Base-by-base conservation (phyloP, 1,140 invertebrate genomes). In the Anoplophora glabripennis region DNA sequence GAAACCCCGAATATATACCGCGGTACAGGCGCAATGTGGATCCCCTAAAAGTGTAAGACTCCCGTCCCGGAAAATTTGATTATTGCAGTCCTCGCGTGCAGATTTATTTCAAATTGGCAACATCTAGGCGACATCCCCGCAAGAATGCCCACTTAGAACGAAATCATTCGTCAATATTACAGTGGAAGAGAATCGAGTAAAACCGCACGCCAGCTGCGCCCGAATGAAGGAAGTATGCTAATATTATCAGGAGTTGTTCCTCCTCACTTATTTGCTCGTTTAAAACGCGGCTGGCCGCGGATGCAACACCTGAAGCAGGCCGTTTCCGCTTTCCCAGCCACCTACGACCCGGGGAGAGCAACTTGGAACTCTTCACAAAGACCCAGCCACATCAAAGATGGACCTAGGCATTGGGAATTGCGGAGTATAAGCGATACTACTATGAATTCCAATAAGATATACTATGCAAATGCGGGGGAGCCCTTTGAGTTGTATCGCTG, bases 201-300 rank as follows among this genome's bases (percentile, higher is more conserved):
- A 28, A 53, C 21, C 21, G 21, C 21, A 58, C 41, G 54, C 38
- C 63, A 65, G 47, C 55, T 65, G 63, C 51, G 59, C 48, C 59
- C 54, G 51, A 65, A 61, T 53, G 54, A 54, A 57, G 63, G 53
- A 65, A 65, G 61, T 65, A 65, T 65, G 63, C 63, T 65, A 65
- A 65, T 65, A 61, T 57, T 55, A 54, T 53, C 55, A 58, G 54
- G 61, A 65, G 63, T 65, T 65, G 63, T 61, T 65, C 63, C 55
- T 65, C 63, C 55, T 65, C 63, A 61, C 63, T 65, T 65, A 65
- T 65, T 61, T 60, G 59, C 63, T 65, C 63, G 63, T 65, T 61
- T 57, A 52, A 55, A 57, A 53, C 58, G 59, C 59, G 59, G 53
- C 51, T 65, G 63, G 54, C 52, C 62, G 59, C 58, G 52, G 57